phyloP scores from a whole-genome alignment of 1,140 invertebrate genomes.

The Geopemphigus sp. region DNA sequence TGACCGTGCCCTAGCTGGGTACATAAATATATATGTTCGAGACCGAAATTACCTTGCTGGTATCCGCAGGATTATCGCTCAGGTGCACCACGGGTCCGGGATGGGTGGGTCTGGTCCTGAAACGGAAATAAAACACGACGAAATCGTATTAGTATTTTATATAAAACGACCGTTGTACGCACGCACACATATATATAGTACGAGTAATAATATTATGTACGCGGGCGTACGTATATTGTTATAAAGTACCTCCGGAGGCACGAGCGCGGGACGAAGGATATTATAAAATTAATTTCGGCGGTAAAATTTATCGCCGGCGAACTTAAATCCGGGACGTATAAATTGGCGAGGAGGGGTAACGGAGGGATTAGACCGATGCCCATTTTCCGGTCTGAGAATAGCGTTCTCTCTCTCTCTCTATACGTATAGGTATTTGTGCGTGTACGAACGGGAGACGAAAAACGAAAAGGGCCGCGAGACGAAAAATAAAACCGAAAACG shows the following conservation, averaged over 20 bases:
- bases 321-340: constrained; percentile 43
- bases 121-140: constrained; percentile 58
- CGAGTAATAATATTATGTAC: neutral
- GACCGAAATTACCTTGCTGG: constrained; percentile 75
- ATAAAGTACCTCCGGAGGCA: too few relatives aligned
- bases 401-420: too few relatives aligned
- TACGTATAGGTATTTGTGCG: neutral
- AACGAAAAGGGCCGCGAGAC: neutral
- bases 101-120: constrained; percentile 88
- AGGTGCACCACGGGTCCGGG: constrained; percentile 92
- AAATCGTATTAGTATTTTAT: neutral
- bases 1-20: too few relatives aligned
- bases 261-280: neutral
- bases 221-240: too few relatives aligned
- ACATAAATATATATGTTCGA: neutral
- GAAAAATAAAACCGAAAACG: neutral
- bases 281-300: constrained; percentile 30
- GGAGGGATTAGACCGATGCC: constrained; percentile 5
- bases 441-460: neutral
- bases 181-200: too few relatives aligned
- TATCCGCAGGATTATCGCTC: constrained; percentile 92
- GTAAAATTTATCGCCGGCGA: constrained; percentile 35
- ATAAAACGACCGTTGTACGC: neutral
- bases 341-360: neutral
- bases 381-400: constrained; percentile 20